phyloP scores from a whole-genome alignment of 2,797 vertebrate species.

The Cossypha polioptera region DNA sequence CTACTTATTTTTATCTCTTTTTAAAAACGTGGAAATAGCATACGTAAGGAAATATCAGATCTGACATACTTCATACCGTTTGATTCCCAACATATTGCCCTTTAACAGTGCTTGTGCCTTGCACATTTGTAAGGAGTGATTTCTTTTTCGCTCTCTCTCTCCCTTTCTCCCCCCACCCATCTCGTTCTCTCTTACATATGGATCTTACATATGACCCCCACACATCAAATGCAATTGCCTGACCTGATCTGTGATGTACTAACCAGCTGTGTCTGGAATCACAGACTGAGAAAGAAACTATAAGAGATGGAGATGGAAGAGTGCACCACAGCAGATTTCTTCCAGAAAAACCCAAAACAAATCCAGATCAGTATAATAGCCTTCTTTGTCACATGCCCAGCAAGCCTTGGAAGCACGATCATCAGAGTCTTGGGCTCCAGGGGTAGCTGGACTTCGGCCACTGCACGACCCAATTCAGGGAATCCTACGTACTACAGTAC shows the following conservation, averaged over 20 bases:
- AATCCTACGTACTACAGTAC: not conserved
- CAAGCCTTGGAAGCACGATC: not conserved
- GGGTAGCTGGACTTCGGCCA: not conserved
- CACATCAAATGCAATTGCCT: conserved; percentile 29
- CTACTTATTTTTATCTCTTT: not conserved
- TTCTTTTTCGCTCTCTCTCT: not conserved
- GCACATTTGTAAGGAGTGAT: not conserved
- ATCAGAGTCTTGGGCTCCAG: not conserved
- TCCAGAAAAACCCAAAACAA: not conserved
- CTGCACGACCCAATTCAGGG: not conserved
- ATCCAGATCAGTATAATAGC: not conserved
- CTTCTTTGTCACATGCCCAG: not conserved
- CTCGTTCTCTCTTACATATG: not conserved
- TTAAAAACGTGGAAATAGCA: not conserved
- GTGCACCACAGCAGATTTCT: not conserved
- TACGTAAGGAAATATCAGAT: not conserved
- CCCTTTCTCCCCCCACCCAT: rapidly evolving
- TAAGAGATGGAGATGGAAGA: not conserved
- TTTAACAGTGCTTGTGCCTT: not conserved
- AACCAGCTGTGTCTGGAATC: conserved; percentile 41
- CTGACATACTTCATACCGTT: not conserved
- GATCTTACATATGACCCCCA: conserved; percentile 1
- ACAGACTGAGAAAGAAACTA: not conserved
- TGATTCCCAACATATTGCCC: not conserved
- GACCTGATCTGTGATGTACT: conserved; percentile 16